Percentiles rank a stretch among this genome's conserved stretches.
Evolutionary conservation across 2,113 vertebrate genomes (phyloP).

Genomic region (Ahaetulla prasina): DNA sequence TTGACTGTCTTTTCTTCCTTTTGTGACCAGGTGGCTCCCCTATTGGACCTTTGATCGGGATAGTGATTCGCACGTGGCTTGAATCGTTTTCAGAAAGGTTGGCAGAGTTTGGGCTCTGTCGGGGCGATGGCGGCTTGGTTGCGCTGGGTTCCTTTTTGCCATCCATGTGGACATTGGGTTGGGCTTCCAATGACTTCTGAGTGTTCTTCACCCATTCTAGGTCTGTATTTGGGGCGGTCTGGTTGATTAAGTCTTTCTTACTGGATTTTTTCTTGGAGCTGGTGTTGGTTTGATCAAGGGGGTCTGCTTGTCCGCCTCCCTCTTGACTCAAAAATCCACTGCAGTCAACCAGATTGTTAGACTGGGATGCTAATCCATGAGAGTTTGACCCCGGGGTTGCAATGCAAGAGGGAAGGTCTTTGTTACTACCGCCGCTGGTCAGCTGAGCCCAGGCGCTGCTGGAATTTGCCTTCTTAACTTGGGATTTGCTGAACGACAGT

Average conservation of each 20-base stretch:
- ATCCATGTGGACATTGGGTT: constrained; percentile 72
- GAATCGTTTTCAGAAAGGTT: constrained; percentile 70
- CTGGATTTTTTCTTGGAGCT: constrained; percentile 89
- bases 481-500: constrained; percentile 78
- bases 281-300: constrained; percentile 76
- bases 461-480: constrained; percentile 73
- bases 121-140: constrained; percentile 55
- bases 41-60: constrained; percentile 80
- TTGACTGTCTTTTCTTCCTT: constrained; percentile 83
- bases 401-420: constrained; percentile 66
- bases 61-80: constrained; percentile 71
- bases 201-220: constrained; percentile 81
- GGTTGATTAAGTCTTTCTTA: constrained; percentile 83
- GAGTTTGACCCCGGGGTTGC: constrained; percentile 56
- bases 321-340: constrained; percentile 76
- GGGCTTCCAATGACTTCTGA: constrained; percentile 80
- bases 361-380: constrained; percentile 43
- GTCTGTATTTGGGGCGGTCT: constrained; percentile 74
- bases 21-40: constrained; percentile 75
- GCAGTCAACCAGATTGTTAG: constrained; percentile 59
- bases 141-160: constrained; percentile 80
- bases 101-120: constrained; percentile 69
- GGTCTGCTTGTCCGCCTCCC: constrained; percentile 75
- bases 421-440: constrained; percentile 46
- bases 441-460: constrained; percentile 72